Conservation (phyloP, 2,797 vertebrate genomes). For the Schizopygopsis pylzovi region DNA sequence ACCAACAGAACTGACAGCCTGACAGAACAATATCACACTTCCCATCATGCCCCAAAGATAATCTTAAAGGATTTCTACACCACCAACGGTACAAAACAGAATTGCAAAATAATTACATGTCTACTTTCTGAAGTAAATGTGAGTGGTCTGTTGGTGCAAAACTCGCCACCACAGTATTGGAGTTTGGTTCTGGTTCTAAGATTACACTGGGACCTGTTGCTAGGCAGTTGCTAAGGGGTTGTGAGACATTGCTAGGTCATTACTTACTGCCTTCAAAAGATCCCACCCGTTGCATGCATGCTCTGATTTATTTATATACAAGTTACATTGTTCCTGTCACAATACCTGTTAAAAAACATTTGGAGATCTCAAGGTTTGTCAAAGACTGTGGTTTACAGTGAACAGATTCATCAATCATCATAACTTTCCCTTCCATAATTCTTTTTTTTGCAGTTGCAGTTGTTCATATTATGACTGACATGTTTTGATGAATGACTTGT, state of each 20-base stretch:
- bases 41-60: not conserved
- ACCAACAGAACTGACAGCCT: constrained; percentile 2
- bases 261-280: not conserved
- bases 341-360: not conserved
- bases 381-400: not conserved
- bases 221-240: not conserved
- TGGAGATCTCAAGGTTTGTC: not conserved
- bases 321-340: not conserved
- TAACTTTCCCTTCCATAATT: not conserved
- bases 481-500: constrained; percentile 19
- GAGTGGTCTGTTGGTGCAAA: not conserved
- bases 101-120: not conserved
- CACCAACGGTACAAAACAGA: not conserved
- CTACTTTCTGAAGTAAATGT: not conserved
- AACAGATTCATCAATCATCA: not conserved
- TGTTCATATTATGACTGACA: not conserved
- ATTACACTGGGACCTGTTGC: not conserved
- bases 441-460: not conserved
- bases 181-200: not conserved
- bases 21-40: constrained; percentile 23
- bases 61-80: constrained; percentile 10
- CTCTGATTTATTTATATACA: too few species aligned
- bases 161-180: not conserved
- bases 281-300: not conserved
- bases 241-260: not conserved